phyloP scores from a whole-genome alignment of 2,797 vertebrate genomes.

The Trichosurus vulpecula region DNA sequence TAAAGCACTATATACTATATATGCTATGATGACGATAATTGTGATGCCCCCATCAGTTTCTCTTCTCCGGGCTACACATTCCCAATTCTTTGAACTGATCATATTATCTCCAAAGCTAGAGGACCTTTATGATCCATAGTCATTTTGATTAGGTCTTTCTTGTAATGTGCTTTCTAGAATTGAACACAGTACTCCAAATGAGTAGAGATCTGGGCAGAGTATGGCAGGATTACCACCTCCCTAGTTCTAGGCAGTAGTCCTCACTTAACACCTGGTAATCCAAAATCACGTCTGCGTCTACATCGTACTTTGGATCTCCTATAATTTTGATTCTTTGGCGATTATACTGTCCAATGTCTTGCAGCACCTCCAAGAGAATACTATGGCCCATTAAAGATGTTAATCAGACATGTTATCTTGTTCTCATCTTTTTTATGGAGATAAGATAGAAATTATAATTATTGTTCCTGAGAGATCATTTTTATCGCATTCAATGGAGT shows the following conservation, averaged over 20 bases:
- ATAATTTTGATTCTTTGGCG: not conserved
- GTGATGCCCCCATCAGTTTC: not conserved
- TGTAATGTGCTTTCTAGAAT: not conserved
- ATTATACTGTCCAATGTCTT: not conserved
- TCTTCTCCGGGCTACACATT: not conserved
- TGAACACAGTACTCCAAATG: not conserved
- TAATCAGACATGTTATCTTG: not conserved
- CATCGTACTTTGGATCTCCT: not conserved
- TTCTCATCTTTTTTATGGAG: not conserved
- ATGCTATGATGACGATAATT: too few species aligned
- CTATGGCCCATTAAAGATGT: not conserved
- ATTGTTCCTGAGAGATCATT: not conserved
- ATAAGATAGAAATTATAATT: not conserved
- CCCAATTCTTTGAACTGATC: not conserved
- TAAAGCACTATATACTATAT: not conserved
- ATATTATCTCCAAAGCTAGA: not conserved
- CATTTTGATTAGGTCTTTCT: not conserved
- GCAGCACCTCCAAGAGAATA: not conserved
- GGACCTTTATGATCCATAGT: not conserved
- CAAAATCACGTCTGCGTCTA: not conserved
- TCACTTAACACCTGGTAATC: not conserved
- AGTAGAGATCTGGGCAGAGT: not conserved
- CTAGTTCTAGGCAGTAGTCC: not conserved
- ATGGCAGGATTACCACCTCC: not conserved
- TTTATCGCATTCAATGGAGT: not conserved